Evolutionary conservation across 2,113 vertebrate species (phyloP), one percentile per base, ranked within the genome.

Genomic region (Pelvicachromis taeniatus): DNA sequence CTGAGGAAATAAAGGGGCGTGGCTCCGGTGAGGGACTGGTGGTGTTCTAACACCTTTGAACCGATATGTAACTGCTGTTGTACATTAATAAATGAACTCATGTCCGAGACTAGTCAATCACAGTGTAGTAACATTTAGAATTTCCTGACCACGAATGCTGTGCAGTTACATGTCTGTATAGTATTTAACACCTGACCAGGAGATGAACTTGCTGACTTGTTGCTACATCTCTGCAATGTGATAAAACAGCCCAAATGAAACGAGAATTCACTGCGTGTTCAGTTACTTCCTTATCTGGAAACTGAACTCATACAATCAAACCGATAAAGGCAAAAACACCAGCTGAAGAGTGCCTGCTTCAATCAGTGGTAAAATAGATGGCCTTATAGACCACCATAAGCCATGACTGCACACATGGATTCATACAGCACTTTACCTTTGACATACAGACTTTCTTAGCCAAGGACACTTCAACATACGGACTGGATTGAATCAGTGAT

Each of bases 391-490:
- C 23, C 42, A 29, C 68, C 23, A 19, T n/a, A 75, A 75, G 45
- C 70, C 70, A 75, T 3, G 17, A 0, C 10, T 50, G 17, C 6
- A 52, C 17, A 52, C 45, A 75, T 31, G 10, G 9, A 75, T 75
- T 31, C 45, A 52, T 52, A n/a, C 26, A 75, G 9, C 5, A 9
- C 68, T 73, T 50, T 75, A 19, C 0, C 26, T 50, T 19, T 75
- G 12, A 7, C 65, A 70, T 21, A 70, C 12, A 70, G 40, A 29
- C 21, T 70, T 16, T 29, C 42, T 73, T 50, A 42, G 42, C 16
- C 42, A 75, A 75, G 42, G 68, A 75, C 68, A 75, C 26, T 73
- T 73, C 40, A 70, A 70, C 40, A 75, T 50, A 31, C 2, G 26
- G 68, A 50, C 23, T 75, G 68, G 42, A 50, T 31, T 29, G 9